Evolutionary conservation across 2,797 vertebrate genomes (phyloP), one percentile per base, ranked within the genome.

Genomic region (Amphiprion clarkii): DNA sequence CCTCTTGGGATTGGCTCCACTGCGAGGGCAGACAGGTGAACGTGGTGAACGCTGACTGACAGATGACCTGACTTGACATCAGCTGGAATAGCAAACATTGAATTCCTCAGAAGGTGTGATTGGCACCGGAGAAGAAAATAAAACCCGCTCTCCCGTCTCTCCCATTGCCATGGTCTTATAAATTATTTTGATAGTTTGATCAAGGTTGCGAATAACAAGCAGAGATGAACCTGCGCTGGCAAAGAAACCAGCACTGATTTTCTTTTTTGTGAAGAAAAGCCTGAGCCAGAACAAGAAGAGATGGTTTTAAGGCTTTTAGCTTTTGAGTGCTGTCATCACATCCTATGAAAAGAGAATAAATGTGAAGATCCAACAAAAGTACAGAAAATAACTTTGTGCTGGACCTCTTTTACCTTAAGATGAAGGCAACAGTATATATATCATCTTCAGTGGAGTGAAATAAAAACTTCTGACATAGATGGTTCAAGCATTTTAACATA

Each of bases 101-200:
- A 56, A 70, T 53, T 60, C 57, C 52, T 81, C 68, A 55, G 52
- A 61, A 60, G 40, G 52, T 31, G 33, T 83, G 71, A 78, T 31
- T 61, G 63, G 65, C 68, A 52, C 16, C 17, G 19, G 59, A 55
- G 48, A 58, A n/a, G 9, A 66, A 67, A 69, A 67, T 56, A 40
- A 81, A 67, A 58, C 27, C 31, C 4, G 31, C 31, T 5, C 29
- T 42, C 29, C 60, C 2, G 27, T 60, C 21, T 66, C 23, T 63
- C 61, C 33, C 12, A 58, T 63, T 39, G 73, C 31, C 31, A 31
- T 29, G 39, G 48, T 69, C 64, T 74, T 57, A 67, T 75, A 21
- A 82, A 81, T 84, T 40, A 76, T 83, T 76, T 81, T 71, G 33
- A 70, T 56, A 40, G 81, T 67, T 81, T 76, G 75, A 84, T 83